A percentile compares a stretch with the other conserved stretches of the same genome.
phyloP scores from a whole-genome alignment of 1,140 invertebrate genomes.

The Pissodes strobi region DNA sequence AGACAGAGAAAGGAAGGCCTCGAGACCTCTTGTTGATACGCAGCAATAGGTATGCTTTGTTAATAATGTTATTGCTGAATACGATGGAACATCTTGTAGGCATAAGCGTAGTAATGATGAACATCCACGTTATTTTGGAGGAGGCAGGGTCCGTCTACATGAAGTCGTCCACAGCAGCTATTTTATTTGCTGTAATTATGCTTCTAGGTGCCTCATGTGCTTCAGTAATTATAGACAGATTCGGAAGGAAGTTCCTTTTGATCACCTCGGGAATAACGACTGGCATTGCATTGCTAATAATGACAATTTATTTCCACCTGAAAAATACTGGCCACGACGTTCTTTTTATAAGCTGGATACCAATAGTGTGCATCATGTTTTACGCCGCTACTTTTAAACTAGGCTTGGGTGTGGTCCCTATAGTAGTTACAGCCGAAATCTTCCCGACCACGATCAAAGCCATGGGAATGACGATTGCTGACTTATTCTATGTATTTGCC shows the following conservation, averaged over 20 bases:
- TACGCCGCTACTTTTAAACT: slow-evolving; percentile 40
- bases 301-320: slow-evolving; percentile 46
- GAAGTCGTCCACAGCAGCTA: slow-evolving; percentile 30
- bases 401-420: slow-evolving; percentile 63
- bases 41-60: slow-evolving; percentile 39
- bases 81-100: slow-evolving; percentile 59
- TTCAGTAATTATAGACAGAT: slow-evolving; percentile 40
- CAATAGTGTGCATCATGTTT: slow-evolving; percentile 32
- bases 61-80: slow-evolving; percentile 57
- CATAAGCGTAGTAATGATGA: slow-evolving; percentile 52
- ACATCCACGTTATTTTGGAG: slow-evolving; percentile 41
- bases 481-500: slow-evolving; percentile 45
- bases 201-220: slow-evolving; percentile 29
- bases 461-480: slow-evolving; percentile 45
- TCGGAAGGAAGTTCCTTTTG: slow-evolving; percentile 43
- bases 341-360: slow-evolving; percentile 30
- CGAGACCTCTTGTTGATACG: slow-evolving; percentile 37
- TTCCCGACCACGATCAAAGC: slow-evolving; percentile 66
- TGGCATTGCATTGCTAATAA: slow-evolving; percentile 31
- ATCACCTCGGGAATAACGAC: slow-evolving; percentile 34
- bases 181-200: slow-evolving; percentile 43
- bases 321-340: slow-evolving; percentile 29
- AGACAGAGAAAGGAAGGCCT: slow-evolving; percentile 25
- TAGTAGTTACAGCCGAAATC: slow-evolving; percentile 70
- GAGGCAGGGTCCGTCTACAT: slow-evolving; percentile 32